Evolutionary conservation across 2,888 invertebrate genomes (phyloP).

Genomic region (Odontocolon sp.): DNA sequence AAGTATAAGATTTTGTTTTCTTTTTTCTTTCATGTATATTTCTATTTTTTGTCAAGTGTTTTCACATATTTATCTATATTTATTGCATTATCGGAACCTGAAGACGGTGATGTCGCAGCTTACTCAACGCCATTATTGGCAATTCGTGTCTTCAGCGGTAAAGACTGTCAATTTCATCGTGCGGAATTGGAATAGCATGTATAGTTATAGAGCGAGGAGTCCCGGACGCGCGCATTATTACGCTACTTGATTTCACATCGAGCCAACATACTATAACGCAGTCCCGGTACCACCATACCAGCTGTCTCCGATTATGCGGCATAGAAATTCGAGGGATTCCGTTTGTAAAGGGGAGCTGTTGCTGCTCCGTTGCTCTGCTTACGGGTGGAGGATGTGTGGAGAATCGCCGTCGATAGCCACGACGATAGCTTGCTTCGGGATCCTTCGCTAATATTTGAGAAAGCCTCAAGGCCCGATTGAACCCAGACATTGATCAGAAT

Average conservation of each 20-base stretch:
- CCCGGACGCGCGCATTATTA: conserved; percentile 75
- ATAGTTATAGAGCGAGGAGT: neutral
- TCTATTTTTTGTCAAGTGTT: too few species aligned
- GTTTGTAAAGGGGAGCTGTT: conserved; percentile 71
- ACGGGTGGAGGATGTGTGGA: conserved; percentile 10
- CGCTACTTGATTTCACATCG: conserved; percentile 80
- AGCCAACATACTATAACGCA: conserved; percentile 48
- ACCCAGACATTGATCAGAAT: conserved; percentile 65
- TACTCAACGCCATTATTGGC: too few species aligned
- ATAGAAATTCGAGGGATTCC: conserved; percentile 77
- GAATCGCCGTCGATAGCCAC: neutral
- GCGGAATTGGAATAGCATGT: conserved; percentile 8
- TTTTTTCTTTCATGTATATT: too few species aligned
- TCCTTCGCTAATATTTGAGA: conserved; percentile 79
- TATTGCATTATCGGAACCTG: too few species aligned
- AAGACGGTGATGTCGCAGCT: too few species aligned
- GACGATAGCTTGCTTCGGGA: conserved; percentile 31
- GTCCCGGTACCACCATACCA: conserved; percentile 62
- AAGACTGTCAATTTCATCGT: too few species aligned
- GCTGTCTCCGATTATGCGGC: conserved; percentile 79
- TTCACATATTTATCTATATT: too few species aligned
- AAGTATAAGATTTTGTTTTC: neutral
- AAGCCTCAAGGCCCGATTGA: conserved; percentile 68
- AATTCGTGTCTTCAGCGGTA: too few species aligned
- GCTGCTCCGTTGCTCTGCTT: conserved; percentile 28